Evolutionary conservation across 2,797 vertebrate genomes (phyloP), one percentile per base, ranked within the genome.

Genomic region (Melanotaenia nigrans): DNA sequence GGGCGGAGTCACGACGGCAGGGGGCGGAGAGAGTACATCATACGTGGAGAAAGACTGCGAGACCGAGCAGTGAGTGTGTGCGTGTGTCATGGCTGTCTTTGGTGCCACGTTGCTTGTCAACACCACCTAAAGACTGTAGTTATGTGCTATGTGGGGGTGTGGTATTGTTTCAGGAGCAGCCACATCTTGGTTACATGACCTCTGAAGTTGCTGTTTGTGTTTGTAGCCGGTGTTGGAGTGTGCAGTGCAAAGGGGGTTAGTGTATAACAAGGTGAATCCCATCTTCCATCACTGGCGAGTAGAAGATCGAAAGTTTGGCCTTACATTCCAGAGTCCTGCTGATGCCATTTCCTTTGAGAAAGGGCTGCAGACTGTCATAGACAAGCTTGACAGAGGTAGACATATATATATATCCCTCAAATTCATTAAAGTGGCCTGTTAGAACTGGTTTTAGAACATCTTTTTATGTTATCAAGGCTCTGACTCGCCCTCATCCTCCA

Each of bases 221-320:
- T n/a, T 81, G 7, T 73, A 97, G 97, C 96, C 95, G 2, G 96
- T 97, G 86, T 83, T 97, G 90, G 96, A 98, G 85, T 97, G 96
- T 55, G 85, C 93, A 0, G 93, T 98, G 83, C 95, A 95, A 87
- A 95, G 92, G 85, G 96, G 95, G 65, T 85, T 97, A 70, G 95
- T 97, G 78, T 97, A 98, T 93, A 97, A 97, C 93, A 97, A 97
- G 87, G 97, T 97, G 86, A 97, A 96, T 88, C 96, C 96, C 86
- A 97, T 98, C 93, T 97, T 97, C 91, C 97, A 98, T 86, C 96
- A 98, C 88, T 97, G 97, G 97, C 95, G 96, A 76, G 94, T 97
- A 49, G 96, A 96, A 28, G 96, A 97, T 75, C 94, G 93, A 84
- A 98, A 96, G 92, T 97, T 97, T 71, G 97, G 96, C 75, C 95